Evolutionary conservation across 2,888 invertebrate genomes (phyloP), one percentile per base, ranked within the genome.

Genomic region (Chirona hameri): DNA sequence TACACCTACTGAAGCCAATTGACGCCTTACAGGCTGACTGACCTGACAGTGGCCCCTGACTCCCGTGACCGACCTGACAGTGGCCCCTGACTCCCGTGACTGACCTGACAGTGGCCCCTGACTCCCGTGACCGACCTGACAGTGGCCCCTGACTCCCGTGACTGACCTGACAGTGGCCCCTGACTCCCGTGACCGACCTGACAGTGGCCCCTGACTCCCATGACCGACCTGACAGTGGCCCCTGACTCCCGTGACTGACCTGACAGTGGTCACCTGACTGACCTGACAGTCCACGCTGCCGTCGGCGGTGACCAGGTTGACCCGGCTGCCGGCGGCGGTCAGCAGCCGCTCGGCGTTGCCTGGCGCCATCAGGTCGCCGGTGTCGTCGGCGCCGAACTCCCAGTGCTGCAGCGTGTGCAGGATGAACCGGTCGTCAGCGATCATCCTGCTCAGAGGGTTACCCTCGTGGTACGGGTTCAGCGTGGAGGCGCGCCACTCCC

Each of bases 391-490:
- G 4, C 97, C 96, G 89, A 97, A 98, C 85, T 92, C 90, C 98
- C 98, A 98, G 86, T 93, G 91, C 27, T 91, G 88, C 57, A 93
- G 87, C 0, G 96, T 96, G 86, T 92, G 90, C 79, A 92, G 90
- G 86, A 98, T 94, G 85, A 97, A 92, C 18, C 95, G 91, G 87
- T 98, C 97, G 88, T 98, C 96, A 76, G 91, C 91, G 60, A 98
- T 93, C 90, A 91, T 92, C 91, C 92, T 91, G 0, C 91, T 90
- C 0, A 92, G 88, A 0, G 91, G 90, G 88, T 96, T 97, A 0
- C 94, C 95, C 88, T 98, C 97, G 86, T 96, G 94, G 87, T 96
- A 94, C 0, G 98, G 98, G 90, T 97, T 97, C 82, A 98, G 89
- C 0, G 96, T 94, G 80, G 92, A 94, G 0, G 95, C 96, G 10